Evolutionary conservation across 2,888 invertebrate genomes (phyloP), one percentile per base, ranked within the genome.

Genomic region (Glaucopsyche alexis): DNA sequence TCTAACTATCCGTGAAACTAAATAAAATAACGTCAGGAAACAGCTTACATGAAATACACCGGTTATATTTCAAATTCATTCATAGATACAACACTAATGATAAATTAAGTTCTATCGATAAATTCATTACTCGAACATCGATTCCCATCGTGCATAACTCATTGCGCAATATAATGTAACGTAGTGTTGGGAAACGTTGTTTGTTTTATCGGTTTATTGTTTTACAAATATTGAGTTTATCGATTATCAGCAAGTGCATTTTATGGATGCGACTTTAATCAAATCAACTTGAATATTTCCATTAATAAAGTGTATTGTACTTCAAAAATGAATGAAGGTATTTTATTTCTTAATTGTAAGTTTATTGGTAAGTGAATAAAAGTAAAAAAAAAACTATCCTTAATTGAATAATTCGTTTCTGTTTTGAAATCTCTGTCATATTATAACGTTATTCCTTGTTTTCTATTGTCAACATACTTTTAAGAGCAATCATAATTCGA

Each of bases 91-190:
- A 29, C 60, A 60, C 60, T 60, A 29, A 13, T 60, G 60, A 60
- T 67, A 67, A 67, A 67, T 29, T 50, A 50, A 55, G 55, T 60
- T 71, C 16, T 60, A 71, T 55, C 66, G 65, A 47, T 52, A 42
- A 64, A 47, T 29, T 47, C 72, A 50, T 49, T 65, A 65, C 40
- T 40, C 66, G 42, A 13, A 66, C 71, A 38, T 16, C 19, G 66
- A 52, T 72, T 65, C 66, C 49, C 81, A 72, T 50, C 49, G 66
- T 83, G 77, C 74, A 75, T 72, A 73, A 72, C 75, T 72, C 52
- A 73, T 88, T 87, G 84, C 83, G 84, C 84, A 88, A 88, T 80
- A 79, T 80, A 74, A 83, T 81, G 85, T 85, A 86, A 88, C 81
- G 45, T 82, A 84, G 84, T 81, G 85, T 77, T 78, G 84, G 29